Percentiles rank a stretch among this genome's conserved stretches.
Conservation (phyloP, 2,888 invertebrate species). For the Campoplex capitator region DNA sequence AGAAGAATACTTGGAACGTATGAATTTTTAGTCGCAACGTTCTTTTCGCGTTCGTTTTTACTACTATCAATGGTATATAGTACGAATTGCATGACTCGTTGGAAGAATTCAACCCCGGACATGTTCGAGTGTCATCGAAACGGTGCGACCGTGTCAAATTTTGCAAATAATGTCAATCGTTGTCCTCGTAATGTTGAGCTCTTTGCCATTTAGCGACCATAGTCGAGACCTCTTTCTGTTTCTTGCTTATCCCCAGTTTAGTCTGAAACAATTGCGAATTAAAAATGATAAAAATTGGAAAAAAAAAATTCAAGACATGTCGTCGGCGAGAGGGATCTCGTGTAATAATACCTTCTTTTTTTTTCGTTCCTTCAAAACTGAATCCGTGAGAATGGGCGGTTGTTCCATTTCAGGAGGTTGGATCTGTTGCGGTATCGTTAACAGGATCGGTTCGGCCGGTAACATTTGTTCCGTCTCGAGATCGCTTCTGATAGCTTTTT, state of each 20-base stretch:
- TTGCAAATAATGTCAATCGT: constrained; percentile 62
- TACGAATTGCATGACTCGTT: constrained; percentile 28
- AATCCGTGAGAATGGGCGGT: constrained; percentile 69
- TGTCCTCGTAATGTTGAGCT: constrained; percentile 85
- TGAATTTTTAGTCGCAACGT: not conserved
- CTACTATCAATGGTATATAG: constrained; percentile 46
- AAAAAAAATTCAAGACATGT: too few relatives aligned
- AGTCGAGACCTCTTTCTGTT: constrained; percentile 89
- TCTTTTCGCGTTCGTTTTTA: not conserved
- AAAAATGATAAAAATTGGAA: not conserved
- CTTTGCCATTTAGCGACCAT: constrained; percentile 91
- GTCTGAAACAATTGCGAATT: constrained; percentile 84
- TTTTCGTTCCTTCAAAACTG: constrained; percentile 83
- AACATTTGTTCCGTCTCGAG: constrained; percentile 68
- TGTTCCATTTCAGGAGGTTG: constrained; percentile 72
- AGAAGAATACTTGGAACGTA: not conserved
- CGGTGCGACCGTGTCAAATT: constrained; percentile 21
- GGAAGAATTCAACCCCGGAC: constrained; percentile 5
- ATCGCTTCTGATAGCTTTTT: constrained; percentile 77
- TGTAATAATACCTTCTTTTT: constrained; percentile 81
- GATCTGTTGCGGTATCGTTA: constrained; percentile 69
- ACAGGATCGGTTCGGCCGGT: constrained; percentile 56
- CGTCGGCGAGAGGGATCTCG: too few relatives aligned
- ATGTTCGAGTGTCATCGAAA: constrained; percentile 17
- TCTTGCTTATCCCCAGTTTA: constrained; percentile 88